A percentile compares a stretch with the other conserved stretches of the same genome.
These are phyloP conservation scores for Hylia prasina DNA, from an alignment of 2,113 vertebrate genomes.

Conservation along the genomic window DNA sequence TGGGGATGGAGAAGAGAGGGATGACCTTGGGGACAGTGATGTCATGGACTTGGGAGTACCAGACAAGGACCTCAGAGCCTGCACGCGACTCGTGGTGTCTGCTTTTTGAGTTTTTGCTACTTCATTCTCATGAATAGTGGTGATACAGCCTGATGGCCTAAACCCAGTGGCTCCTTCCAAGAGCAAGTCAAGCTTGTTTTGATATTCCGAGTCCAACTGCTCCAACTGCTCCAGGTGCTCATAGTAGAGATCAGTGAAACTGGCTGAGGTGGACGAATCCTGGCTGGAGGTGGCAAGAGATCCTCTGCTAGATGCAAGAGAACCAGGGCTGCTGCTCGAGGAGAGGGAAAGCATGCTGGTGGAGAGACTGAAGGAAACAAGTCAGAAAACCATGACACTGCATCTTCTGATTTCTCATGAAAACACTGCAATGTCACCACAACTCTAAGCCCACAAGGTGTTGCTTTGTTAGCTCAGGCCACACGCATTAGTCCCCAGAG, in stretches of 20 bases:
- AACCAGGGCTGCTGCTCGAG: conserved; percentile 91
- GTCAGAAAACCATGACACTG: background rate
- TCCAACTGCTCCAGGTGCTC: conserved; percentile 88
- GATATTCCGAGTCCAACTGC: conserved; percentile 84
- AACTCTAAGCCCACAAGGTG: background rate
- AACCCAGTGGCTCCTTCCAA: conserved; percentile 81
- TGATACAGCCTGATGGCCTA: conserved; percentile 89
- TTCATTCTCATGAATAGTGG: conserved; percentile 93
- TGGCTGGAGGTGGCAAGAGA: conserved; percentile 90
- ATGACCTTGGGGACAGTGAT: conserved; percentile 91
- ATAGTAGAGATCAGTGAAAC: conserved; percentile 90
- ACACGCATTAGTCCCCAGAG: background rate
- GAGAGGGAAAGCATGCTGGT: conserved; percentile 94
- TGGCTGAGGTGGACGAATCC: conserved; percentile 90
- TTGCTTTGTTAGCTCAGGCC: conserved; percentile 30
- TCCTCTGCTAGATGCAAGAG: conserved; percentile 88
- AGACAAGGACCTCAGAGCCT: conserved; percentile 78
- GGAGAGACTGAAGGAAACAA: conserved; percentile 80
- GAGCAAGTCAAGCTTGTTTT: conserved; percentile 89
- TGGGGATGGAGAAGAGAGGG: conserved; percentile 91
- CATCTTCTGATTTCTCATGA: background rate
- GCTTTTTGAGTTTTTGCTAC: conserved; percentile 76
- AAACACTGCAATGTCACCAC: background rate
- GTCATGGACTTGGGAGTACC: conserved; percentile 91
- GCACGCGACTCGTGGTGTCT: conserved; percentile 68